These are phyloP conservation scores for Ovis canadensis DNA, from an alignment of 2,113 vertebrate genomes.

Conservation along the genomic window DNA sequence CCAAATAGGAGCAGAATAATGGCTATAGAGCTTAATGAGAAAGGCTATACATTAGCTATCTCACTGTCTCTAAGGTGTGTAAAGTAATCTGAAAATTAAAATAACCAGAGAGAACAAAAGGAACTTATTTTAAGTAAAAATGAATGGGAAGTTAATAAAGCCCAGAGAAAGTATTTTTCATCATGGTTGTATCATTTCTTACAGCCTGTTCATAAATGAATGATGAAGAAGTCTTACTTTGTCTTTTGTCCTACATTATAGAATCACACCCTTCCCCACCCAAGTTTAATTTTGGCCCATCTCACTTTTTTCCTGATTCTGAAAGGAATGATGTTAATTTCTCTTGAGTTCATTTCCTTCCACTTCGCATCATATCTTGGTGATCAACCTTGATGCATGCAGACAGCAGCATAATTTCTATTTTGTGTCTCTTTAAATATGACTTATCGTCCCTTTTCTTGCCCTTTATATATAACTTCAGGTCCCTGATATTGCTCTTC, in stretches of 20 bases:
- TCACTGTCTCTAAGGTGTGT: neutral
- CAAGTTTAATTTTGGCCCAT: neutral
- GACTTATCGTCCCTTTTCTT: neutral
- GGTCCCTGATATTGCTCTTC: neutral
- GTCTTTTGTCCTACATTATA: neutral
- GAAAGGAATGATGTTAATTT: neutral
- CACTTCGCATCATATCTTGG: neutral
- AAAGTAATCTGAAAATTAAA: neutral
- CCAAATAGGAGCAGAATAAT: slow-evolving; percentile 8
- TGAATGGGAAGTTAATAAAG: neutral
- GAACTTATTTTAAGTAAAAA: neutral
- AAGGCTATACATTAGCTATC: neutral
- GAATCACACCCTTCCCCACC: neutral
- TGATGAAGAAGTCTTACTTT: neutral
- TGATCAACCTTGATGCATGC: neutral
- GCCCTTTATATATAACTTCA: neutral
- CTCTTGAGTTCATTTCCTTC: neutral
- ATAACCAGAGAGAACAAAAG: neutral
- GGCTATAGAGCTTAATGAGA: neutral
- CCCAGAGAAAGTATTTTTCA: neutral
- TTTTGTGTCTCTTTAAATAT: neutral
- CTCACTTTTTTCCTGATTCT: neutral
- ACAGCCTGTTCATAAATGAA: neutral
- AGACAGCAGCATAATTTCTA: neutral
- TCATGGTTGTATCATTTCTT: neutral